Evolutionary conservation across 2,888 invertebrate species (phyloP), one percentile per base, ranked within the genome.

Genomic region (Merodon equestris): DNA sequence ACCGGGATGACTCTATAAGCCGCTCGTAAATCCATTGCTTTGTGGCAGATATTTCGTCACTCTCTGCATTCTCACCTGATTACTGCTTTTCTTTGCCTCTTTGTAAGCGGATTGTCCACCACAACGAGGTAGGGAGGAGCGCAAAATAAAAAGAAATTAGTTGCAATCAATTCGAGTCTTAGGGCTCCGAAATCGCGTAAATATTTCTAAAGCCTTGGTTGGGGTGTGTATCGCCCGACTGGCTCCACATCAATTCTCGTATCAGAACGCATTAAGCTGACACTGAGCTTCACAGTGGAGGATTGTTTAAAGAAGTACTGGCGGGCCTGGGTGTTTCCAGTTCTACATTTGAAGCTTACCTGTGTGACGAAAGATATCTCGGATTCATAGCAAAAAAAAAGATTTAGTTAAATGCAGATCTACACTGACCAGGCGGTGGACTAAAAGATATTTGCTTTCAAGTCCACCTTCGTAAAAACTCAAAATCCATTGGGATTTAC

Each of bases 381-480:
- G 63, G 63, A 75, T 70, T 56, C 57, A 44, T 40, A 67, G 44
- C 51, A 44, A 54, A 56, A 18, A 27, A 27, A 27, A 34, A 51
- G 66, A 61, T 34, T 64, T 72, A 72, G 66, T 76, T 72, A 76
- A 66, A 77, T 77, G 77, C 72, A 77, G 67, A 77, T 77, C 72
- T 67, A 9, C 56, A 14, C 17, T 44, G 48, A 9, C 48, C 40
- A 40, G 40, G n/a, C 40, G 40, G 40, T 9, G 18, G 61, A 44
- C 61, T 38, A 17, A 67, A 68, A 63, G 70, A 75, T 71, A 64
- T 63, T 58, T 75, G 56, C 47, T 44, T 58, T 58, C 58, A 64
- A 68, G 73, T 79, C 73, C 77, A 79, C 73, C 77, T 67, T 79
- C 77, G 63, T 68, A 63, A 68, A 63, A 79, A 68, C 68, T 73